Percentiles rank a stretch among this genome's conserved stretches.
These are phyloP conservation scores for Vandiemenella viatica DNA, from an alignment of 2,888 invertebrate genomes.

Conservation along the genomic window DNA sequence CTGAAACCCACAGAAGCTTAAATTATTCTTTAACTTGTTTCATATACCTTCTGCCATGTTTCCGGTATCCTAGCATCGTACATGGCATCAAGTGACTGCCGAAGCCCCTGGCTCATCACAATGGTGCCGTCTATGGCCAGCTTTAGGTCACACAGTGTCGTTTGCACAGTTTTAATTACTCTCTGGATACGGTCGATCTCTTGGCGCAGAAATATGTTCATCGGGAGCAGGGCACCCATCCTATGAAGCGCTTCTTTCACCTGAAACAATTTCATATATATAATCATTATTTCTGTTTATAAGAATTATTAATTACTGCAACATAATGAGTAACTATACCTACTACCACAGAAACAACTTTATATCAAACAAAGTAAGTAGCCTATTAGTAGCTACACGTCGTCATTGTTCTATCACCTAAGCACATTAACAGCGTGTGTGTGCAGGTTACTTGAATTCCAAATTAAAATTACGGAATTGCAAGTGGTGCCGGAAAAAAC, in stretches of 20 bases:
- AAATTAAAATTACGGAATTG: too few species aligned
- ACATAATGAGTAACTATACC: too few species aligned
- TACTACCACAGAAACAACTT: too few species aligned
- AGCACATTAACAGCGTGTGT: too few species aligned
- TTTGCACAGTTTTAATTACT: conserved; percentile 60
- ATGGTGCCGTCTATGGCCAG: conserved; percentile 94
- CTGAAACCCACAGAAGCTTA: too few species aligned
- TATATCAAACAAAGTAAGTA: too few species aligned
- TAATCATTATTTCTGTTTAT: background rate
- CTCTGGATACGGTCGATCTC: conserved; percentile 68
- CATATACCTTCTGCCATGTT: conserved; percentile 69
- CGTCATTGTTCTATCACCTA: too few species aligned
- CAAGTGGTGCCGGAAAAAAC: background rate
- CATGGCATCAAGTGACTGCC: conserved; percentile 86
- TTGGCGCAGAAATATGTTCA: conserved; percentile 83
- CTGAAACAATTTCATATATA: conserved; percentile 16
- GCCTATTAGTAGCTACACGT: too few species aligned
- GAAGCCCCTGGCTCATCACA: conserved; percentile 83
- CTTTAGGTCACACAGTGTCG: conserved; percentile 75
- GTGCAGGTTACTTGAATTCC: too few species aligned
- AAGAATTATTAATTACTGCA: background rate
- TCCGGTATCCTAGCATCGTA: conserved; percentile 90
- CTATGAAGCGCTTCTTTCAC: conserved; percentile 74
- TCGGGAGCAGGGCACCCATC: conserved; percentile 85
- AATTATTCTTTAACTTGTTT: too few species aligned